Conservation (phyloP, 2,888 invertebrate genomes). For the Agelastica alni region DNA sequence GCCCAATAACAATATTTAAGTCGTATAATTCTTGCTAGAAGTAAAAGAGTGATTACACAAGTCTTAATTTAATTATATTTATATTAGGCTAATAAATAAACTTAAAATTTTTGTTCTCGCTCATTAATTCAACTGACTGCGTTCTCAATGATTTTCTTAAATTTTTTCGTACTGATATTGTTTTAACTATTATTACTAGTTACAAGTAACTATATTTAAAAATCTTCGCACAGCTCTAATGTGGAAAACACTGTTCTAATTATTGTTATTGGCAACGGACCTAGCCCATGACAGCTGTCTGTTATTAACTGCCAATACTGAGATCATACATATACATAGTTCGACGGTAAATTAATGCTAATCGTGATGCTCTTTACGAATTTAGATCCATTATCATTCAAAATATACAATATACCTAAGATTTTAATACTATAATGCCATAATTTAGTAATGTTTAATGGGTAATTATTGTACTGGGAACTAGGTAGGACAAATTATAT, state of each 20-base stretch:
- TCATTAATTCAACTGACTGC: too few relatives aligned
- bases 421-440: background rate
- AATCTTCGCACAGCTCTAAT: slow-evolving; percentile 10
- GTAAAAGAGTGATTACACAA: too few relatives aligned
- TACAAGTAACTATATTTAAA: background rate
- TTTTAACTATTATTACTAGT: background rate
- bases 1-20: too few relatives aligned
- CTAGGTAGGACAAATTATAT: background rate
- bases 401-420: background rate
- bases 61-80: too few relatives aligned
- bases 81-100: too few relatives aligned
- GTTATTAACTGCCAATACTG: slow-evolving; percentile 31
- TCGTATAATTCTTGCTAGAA: too few relatives aligned
- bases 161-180: too few relatives aligned
- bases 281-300: slow-evolving; percentile 31
- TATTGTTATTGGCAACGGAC: slow-evolving; percentile 29
- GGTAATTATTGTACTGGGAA: background rate
- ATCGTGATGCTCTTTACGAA: slow-evolving; percentile 5
- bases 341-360: slow-evolving; percentile 11
- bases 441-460: background rate
- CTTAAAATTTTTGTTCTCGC: too few relatives aligned
- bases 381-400: background rate
- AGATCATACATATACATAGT: slow-evolving; percentile 32
- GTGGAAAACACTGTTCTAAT: slow-evolving; percentile 19
- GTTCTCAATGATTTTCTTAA: background rate